A percentile compares a stretch with the other conserved stretches of the same genome.
Evolutionary conservation across 1,140 invertebrate species (phyloP).

Genomic region (Drosophila jambulina): DNA sequence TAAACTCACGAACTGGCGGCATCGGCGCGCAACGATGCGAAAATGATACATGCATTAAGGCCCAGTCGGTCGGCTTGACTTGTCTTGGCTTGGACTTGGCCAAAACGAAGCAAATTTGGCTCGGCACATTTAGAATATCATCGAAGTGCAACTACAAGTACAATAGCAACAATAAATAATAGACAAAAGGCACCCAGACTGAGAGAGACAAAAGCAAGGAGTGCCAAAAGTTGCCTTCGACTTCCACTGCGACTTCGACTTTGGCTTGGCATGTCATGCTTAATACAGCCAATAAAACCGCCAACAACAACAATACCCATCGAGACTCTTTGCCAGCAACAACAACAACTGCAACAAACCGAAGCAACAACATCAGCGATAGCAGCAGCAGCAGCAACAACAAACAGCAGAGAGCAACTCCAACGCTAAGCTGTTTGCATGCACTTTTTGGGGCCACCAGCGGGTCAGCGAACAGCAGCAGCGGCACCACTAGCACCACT

Average conservation of each 20-base stretch:
- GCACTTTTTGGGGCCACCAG: constrained; percentile 80
- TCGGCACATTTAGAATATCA: constrained; percentile 82
- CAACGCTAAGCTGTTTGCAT: constrained; percentile 74
- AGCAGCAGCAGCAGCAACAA: constrained; percentile 26
- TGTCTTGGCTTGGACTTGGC: constrained; percentile 62
- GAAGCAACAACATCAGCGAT: constrained; percentile 24
- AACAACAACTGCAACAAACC: constrained; percentile 23
- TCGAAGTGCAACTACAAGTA: constrained; percentile 57
- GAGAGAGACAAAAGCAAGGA: constrained; percentile 69
- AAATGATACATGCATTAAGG: constrained; percentile 82
- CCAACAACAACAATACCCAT: constrained; percentile 54
- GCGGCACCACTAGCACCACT: constrained; percentile 46
- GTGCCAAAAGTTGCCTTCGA: constrained; percentile 56
- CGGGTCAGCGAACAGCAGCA: constrained; percentile 74
- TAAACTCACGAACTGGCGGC: constrained; percentile 77
- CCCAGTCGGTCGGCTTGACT: constrained; percentile 27
- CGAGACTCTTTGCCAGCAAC: constrained; percentile 42
- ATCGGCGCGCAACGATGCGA: constrained; percentile 70
- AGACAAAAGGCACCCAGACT: constrained; percentile 50
- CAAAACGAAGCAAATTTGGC: constrained; percentile 79
- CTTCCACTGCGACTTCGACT: constrained; percentile 48
- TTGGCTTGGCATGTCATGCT: constrained; percentile 77
- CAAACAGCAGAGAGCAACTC: constrained; percentile 46
- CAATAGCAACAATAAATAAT: constrained; percentile 47
- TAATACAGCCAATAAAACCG: constrained; percentile 81